Evolutionary conservation across 2,113 vertebrate genomes (phyloP), one percentile per base, ranked within the genome.

Genomic region (Rhinolophus ferrumequinum): DNA sequence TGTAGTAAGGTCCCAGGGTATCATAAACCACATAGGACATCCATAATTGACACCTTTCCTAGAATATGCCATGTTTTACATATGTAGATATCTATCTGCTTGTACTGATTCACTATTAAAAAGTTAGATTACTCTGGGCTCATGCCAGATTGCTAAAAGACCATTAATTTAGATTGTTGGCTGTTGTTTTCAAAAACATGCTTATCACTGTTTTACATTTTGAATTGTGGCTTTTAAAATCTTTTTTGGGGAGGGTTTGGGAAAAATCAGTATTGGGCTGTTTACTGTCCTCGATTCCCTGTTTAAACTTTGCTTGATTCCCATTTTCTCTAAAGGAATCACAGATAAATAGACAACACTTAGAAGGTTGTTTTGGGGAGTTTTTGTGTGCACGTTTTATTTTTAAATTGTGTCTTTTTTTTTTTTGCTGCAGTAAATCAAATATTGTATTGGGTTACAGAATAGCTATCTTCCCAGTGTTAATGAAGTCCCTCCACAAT

Each of bases 171-270:
- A 67, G 41, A 54, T 91, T 54, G 30, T 44, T 93, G 26, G 38
- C 22, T 82, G 75, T 77, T 5, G 38, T 80, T 81, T 85, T 91
- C 18, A 21, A 94, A 94, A 94, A 75, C 10, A 75, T 52, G 4
- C 21, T 89, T 80, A 62, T 69, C 41, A 83, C 58, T 89, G 58
- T 89, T 97, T 94, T 35, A 41, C 16, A 50, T 91, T 93, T 94
- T 97, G 60, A 95, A 35, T 85, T 94, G 22, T 28, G 38, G 69
- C 38, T 87, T 95, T 93, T 92, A 86, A 76, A 88, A 85, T 33
- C 44, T 96, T 95, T 92, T 52, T 4, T 24, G 64, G 35, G 64
- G 33, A 84, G 9, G 13, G 18, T 96, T 97, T n/a, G 30, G 38
- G 77, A 44, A 24, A 86, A 95, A 75, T 69, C 10, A 24, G 10